Evolutionary conservation across 2,888 invertebrate genomes (phyloP).

Genomic region (Agrotis ipsilon): DNA sequence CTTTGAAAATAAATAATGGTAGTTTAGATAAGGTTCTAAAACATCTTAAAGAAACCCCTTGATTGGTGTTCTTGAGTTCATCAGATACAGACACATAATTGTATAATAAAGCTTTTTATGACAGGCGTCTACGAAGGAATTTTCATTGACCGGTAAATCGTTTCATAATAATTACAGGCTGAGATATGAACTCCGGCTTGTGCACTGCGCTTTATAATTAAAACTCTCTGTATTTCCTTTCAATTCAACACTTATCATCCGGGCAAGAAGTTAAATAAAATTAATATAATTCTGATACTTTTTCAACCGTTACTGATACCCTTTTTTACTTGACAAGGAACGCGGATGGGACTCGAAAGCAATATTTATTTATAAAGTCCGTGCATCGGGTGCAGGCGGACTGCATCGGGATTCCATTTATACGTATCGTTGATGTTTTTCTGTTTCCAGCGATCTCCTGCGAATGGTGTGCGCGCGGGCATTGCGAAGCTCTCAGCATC

Average conservation of each 20-base stretch:
- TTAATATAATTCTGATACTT: conserved; percentile 52
- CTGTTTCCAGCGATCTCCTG: conserved; percentile 75
- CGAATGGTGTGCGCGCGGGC: conserved; percentile 57
- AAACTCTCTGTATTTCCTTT: conserved; percentile 27
- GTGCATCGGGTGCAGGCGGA: conserved; percentile 50
- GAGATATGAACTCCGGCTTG: background rate
- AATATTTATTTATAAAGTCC: conserved; percentile 68
- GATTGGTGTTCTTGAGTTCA: conserved; percentile 4
- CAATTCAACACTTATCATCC: conserved; percentile 19
- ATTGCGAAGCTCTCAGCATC: conserved; percentile 59
- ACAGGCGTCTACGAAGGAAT: conserved; percentile 16
- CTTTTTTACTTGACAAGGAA: conserved; percentile 61
- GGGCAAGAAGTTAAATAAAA: conserved; percentile 46
- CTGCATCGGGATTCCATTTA: conserved; percentile 55
- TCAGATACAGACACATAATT: conserved; percentile 10
- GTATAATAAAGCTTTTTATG: conserved; percentile 15
- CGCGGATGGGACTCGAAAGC: conserved; percentile 62
- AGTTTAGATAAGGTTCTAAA: conserved; percentile 39
- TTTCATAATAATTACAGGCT: conserved; percentile 25
- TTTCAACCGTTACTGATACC: conserved; percentile 58
- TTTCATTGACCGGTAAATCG: conserved; percentile 38
- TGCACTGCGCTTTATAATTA: conserved; percentile 21
- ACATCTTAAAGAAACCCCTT: conserved; percentile 6
- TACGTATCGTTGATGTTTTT: conserved; percentile 75
- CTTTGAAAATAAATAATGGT: conserved; percentile 47